These are phyloP conservation scores for Ginglymostoma cirratum DNA, from an alignment of 2,113 vertebrate species.

Conservation along the genomic window DNA sequence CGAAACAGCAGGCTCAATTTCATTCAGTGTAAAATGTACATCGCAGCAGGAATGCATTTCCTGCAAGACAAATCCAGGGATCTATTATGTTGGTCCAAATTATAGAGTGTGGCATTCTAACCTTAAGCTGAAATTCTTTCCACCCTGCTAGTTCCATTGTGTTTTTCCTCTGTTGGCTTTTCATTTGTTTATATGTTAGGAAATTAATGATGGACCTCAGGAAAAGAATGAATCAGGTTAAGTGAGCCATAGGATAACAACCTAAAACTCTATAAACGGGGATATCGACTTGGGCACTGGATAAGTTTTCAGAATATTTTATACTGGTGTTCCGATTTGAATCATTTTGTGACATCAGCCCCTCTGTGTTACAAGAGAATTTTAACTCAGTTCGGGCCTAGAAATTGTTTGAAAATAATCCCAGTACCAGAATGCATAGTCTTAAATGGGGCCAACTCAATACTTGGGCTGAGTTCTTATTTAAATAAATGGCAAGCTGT, in stretches of 20 bases:
- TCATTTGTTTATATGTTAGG: background rate
- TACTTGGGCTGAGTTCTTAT: no score
- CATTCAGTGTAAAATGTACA: constrained; percentile 20
- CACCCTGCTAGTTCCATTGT: background rate
- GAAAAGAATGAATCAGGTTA: background rate
- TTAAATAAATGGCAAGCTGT: no score
- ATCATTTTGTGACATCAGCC: no score
- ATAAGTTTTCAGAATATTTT: no score
- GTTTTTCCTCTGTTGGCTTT: background rate
- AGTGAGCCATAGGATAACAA: background rate
- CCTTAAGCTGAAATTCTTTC: background rate
- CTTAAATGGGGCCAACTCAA: no score
- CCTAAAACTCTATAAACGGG: background rate
- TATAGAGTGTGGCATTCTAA: constrained; percentile 8
- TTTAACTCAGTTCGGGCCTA: no score
- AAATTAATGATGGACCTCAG: background rate
- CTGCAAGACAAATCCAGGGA: constrained; percentile 25
- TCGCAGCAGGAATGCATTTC: background rate
- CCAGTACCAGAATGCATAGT: no score
- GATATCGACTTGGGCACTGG: background rate
- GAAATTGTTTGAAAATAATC: no score
- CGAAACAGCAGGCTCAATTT: constrained; percentile 20
- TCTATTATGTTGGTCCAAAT: constrained; percentile 21
- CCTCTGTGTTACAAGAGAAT: no score
- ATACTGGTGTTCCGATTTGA: no score